phyloP scores from a whole-genome alignment of 1,140 invertebrate genomes.

The Drosophila burlai region DNA sequence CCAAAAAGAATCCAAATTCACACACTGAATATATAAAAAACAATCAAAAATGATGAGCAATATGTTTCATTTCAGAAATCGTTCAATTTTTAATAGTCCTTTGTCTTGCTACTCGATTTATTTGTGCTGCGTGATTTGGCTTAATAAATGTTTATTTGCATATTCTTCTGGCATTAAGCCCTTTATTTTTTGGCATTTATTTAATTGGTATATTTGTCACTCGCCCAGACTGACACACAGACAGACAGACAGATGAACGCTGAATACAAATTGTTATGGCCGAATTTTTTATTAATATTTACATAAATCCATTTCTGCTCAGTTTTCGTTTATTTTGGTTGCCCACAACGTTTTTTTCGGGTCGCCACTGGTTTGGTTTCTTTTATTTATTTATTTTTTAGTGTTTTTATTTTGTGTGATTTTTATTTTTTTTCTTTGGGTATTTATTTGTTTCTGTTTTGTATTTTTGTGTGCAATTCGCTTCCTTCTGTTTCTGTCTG shows the following conservation, averaged over 20 bases:
- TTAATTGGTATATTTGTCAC: conserved; percentile 77
- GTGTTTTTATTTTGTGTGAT: conserved; percentile 16
- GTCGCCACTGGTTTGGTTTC: conserved; percentile 19
- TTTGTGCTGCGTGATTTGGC: conserved; percentile 58
- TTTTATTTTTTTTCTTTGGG: conserved; percentile 11
- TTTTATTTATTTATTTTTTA: conserved; percentile 20
- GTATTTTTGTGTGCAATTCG: conserved; percentile 49
- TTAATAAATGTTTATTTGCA: conserved; percentile 62
- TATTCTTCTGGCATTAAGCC: conserved; percentile 61
- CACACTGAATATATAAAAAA: not conserved
- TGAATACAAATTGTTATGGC: conserved; percentile 66
- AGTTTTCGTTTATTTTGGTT: conserved; percentile 50
- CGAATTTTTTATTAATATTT: conserved; percentile 68
- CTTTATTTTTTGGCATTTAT: conserved; percentile 73
- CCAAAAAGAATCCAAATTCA: not conserved
- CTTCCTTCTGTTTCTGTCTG: conserved; percentile 76
- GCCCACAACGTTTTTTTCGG: conserved; percentile 35
- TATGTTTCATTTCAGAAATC: conserved; percentile 24
- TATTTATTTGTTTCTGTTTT: conserved; percentile 41
- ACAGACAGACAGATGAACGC: conserved; percentile 9
- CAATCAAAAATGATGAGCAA: conserved; percentile 19
- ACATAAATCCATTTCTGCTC: conserved; percentile 69
- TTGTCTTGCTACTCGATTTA: conserved; percentile 27
- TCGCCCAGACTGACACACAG: conserved; percentile 31
- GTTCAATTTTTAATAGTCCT: conserved; percentile 29